A percentile compares a stretch with the other conserved stretches of the same genome.
phyloP scores from a whole-genome alignment of 64 coral and sea anemone genomes.

The Montipora capricornis region DNA sequence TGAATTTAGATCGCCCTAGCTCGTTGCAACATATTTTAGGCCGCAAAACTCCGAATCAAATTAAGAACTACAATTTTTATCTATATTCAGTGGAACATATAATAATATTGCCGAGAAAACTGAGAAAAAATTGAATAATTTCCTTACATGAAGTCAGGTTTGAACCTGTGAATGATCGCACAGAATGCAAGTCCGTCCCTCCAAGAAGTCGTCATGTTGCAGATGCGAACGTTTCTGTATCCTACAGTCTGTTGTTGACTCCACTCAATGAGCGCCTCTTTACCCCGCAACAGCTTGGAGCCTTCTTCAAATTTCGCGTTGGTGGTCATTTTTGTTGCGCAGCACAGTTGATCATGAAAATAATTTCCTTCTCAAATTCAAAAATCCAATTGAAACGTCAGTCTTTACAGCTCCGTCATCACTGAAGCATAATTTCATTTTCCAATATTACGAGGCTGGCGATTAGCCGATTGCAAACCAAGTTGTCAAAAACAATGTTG shows the following conservation, averaged over 20 bases:
- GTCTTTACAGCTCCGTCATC: background rate
- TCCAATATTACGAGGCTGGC: background rate
- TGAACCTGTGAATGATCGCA: conserved; percentile 74
- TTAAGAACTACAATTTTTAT: too few species aligned
- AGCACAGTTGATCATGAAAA: background rate
- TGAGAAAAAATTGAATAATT: background rate
- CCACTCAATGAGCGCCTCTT: conserved; percentile 75
- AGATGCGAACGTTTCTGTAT: conserved; percentile 67
- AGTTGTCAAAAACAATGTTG: background rate
- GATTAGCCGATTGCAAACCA: conserved; percentile 31
- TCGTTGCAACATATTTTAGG: too few species aligned
- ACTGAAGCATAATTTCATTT: background rate
- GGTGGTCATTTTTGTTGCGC: background rate
- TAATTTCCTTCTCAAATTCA: background rate
- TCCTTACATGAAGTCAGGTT: conserved; percentile 78
- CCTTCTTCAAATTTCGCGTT: background rate
- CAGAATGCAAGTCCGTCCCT: conserved; percentile 73
- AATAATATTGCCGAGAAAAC: background rate
- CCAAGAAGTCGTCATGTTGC: conserved; percentile 77
- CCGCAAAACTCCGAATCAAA: too few species aligned
- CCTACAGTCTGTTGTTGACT: conserved; percentile 59
- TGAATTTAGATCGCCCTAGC: too few species aligned
- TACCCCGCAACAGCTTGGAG: conserved; percentile 40
- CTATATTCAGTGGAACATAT: too few species aligned
- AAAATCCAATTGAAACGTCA: background rate